Base-by-base conservation (phyloP, 2,113 vertebrate species). In the Piprites chloris region DNA sequence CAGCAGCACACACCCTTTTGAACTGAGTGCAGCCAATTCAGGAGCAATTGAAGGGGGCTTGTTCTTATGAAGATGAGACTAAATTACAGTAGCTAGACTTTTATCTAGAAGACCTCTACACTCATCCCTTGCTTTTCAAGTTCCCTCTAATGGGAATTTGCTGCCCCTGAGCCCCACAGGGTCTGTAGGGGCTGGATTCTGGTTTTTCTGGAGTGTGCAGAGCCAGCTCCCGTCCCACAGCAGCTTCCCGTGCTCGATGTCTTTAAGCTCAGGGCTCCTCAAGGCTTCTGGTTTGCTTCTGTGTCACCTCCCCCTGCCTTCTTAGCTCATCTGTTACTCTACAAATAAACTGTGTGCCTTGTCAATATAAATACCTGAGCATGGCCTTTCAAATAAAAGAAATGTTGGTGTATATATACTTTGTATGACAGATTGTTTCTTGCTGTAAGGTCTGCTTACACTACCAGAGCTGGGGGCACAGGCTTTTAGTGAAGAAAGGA, bases 171-270 rank as follows among this genome's bases (percentile, higher is more conserved):
- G 59, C 41, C 24, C 22, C 0, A 3, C 2, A 3, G 37, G n/a
- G 12, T 62, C 56, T 0, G 2, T 32, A 66, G 11, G 32, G 19
- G 39, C 79, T 0, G 0, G 47, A 39, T 52, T 49, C 35, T 35
- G 14, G 4, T 30, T 72, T 74, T 78, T 27, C 15, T 0, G 0
- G 82, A 24, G 27, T 27, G n/a, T 49, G 46, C 58, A 39, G 59
- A 65, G 77, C 33, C 24, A 83, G 46, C 33, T 82, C 46, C 62
- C 18, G n/a, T 65, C 74, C 69, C 0, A 5, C 53, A 47, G 73
- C 65, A 87, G 73, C 66, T 59, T 73, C 41, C 61, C 0, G 1
- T 0, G 0, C 2, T 1, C 1, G 1, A 12, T 4, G 14, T n/a
- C 72, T 86, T 75, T 85, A 42, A 79, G 58, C 74, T 89, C 32